Base-by-base conservation (phyloP, 2,888 invertebrate species). In the Philereme transversata region DNA sequence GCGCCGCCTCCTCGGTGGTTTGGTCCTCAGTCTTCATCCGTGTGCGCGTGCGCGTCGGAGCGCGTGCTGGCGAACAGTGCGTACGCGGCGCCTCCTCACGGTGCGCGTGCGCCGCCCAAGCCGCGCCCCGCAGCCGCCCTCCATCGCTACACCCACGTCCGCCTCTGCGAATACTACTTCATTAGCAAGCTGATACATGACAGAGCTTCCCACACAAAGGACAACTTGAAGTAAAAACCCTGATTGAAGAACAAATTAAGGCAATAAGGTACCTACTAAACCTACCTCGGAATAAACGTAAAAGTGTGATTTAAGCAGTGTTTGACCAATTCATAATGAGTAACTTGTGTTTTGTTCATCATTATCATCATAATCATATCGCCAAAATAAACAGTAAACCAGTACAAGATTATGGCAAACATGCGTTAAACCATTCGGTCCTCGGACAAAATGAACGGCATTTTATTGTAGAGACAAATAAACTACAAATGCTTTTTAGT, bases 21-120 rank as follows among this genome's bases (percentile, higher is more conserved):
- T 87, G 89, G 59, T 88, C 82, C 75, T 90, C 87, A 86, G 79
- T 90, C 88, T 90, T 91, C 91, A 90, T 92, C 82, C 85, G 84
- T 84, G 79, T 79, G 68, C 68, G 65, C 79, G 84, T 81, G 83
- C 82, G 82, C 81, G 74, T 77, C 78, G 77, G 71, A 62, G 76
- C 83, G 84, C 82, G 82, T 65, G 70, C 74, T 66, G 62, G 60
- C 71, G 71, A 64, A 76, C 78, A 81, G 82, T 86, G 86, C 79
- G 81, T 75, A 79, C 79, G 79, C 76, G 78, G 73, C 72, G 50
- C 54, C 54, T 47, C 45, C 51, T 41, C 67, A 67, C 72, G 61
- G 64, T 72, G 70, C 74, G 61, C 64, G 65, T 58, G 71, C 73
- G 63, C 73, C 70, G 71, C 67, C 68, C 64, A 59, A 59, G 63